Evolutionary conservation across 2,888 invertebrate genomes (phyloP), one percentile per base, ranked within the genome.

Genomic region (Thereva nobilitata): DNA sequence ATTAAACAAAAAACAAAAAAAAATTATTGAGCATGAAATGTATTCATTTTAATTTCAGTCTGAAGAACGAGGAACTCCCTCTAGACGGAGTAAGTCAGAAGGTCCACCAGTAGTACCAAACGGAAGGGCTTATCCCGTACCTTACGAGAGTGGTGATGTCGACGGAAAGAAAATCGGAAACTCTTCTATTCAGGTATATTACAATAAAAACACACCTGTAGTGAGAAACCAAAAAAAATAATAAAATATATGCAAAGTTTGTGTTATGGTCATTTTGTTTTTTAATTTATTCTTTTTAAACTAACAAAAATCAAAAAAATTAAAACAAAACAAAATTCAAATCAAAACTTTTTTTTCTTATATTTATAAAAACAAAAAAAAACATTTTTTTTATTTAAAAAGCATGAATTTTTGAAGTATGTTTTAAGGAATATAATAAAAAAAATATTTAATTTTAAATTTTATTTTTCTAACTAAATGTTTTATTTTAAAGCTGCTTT

Each of bases 1-100:
- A 47, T 50, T 50, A 23, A n/a, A 7, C 5, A 34, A 12, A 50
- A 8, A 4, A 34, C 3, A 1, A 50, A 50, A 3, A 34, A 50
- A 37, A 42, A 41, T 2, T 12, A 56, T n/a, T 38, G 47, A 41
- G 67, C 64, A 68, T 69, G 67, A 64, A 70, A 69, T 69, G 71
- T 71, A 73, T 72, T 71, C 68, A 71, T 73, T 78, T 78, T 78
- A 77, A 76, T 82, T 82, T 59, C 84, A 90, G 90, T 89, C 89
- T 74, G 88, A 87, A 79, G 89, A 89, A 78, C 85, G 89, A 74
- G 86, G 83, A 73, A 84, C 87, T 75, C 87, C 88, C 74, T 89
- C 89, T 72, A 83, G 89, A 71, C 87, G 90, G 79, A 90, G 90
- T 86, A 90, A 89, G 84, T 90, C 90, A 57, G 90, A 89, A 79